Evolutionary conservation across 2,797 vertebrate genomes (phyloP), one percentile per base, ranked within the genome.

Genomic region (Sebastes ruberrimus): DNA sequence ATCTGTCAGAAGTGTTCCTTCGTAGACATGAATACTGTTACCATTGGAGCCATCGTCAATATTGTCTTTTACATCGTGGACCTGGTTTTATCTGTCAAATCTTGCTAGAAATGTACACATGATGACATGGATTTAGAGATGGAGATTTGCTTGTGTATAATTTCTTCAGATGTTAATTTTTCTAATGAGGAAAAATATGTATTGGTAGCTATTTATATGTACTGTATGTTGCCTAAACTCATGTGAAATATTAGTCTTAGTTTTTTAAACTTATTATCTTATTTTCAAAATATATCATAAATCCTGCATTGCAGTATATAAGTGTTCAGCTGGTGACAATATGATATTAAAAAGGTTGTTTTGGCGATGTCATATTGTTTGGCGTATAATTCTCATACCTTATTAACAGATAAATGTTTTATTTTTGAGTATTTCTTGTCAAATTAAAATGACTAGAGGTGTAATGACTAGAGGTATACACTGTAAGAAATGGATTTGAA

Each of bases 61-160:
- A 83, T 96, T 33, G 57, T 95, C 0, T 86, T 95, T 22, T 97
- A 96, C 73, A 28, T 89, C 2, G 91, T 95, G 20, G 96, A 97
- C 67, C 53, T 96, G 7, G 22, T 95, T 53, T 94, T 94, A 28
- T 94, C 93, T 42, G 65, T 92, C 20, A 71, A 73, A 59, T 68
- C 67, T 30, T 33, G 53, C 25, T 88, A 81, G 42, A 85, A 60
- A 64, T 84, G 8, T 16, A 10, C 5, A 55, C n/a, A 13, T 49
- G 4, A 14, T 49, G 4, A 20, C 9, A 7, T 10, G 10, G 2
- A 57, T 53, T n/a, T 20, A 10, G 32, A 27, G 28, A 59, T 35
- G 5, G 11, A 71, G 16, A 55, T 78, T 76, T 60, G 5, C 3
- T 13, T 53, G 1, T 23, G 28, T 59, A 35, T 4, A 22, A n/a